Evolutionary conservation across 2,797 vertebrate genomes (phyloP).

Genomic region (Gymnothorax javanicus): DNA sequence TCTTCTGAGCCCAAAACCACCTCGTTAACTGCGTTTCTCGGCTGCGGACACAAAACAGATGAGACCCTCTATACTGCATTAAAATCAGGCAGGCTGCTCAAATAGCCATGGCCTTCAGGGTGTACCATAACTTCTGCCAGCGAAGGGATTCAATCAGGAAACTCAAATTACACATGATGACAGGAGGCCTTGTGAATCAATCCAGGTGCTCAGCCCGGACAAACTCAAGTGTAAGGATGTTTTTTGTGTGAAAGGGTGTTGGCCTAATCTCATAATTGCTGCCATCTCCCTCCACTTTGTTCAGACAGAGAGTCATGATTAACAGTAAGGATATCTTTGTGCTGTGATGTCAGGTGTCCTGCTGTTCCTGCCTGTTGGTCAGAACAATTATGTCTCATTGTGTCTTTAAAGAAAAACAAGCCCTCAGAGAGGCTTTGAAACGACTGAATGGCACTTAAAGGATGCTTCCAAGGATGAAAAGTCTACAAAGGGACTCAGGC

Average conservation of each 20-base stretch:
- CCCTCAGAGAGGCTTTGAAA: slow-evolving; percentile 32
- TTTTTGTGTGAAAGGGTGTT: slow-evolving; percentile 74
- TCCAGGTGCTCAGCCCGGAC: slow-evolving; percentile 68
- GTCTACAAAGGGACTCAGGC: slow-evolving; percentile 33
- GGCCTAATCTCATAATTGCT: slow-evolving; percentile 88
- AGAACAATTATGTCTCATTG: slow-evolving; percentile 17
- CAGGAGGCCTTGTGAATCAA: slow-evolving; percentile 77
- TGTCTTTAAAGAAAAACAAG: slow-evolving; percentile 45
- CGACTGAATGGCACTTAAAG: slow-evolving; percentile 49
- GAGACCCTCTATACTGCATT: slow-evolving; percentile 30
- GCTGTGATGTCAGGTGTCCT: slow-evolving; percentile 74
- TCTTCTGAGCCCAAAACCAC: not conserved
- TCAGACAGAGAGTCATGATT: slow-evolving; percentile 71
- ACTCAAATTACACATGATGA: slow-evolving; percentile 76
- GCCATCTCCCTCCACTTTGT: slow-evolving; percentile 79
- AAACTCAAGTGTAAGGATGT: slow-evolving; percentile 75
- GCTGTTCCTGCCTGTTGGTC: slow-evolving; percentile 48
- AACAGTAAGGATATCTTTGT: slow-evolving; percentile 72
- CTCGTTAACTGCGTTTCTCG: not conserved
- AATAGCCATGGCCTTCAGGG: slow-evolving; percentile 63
- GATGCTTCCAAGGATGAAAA: slow-evolving; percentile 49
- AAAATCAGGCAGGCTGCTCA: slow-evolving; percentile 65
- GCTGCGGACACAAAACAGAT: not conserved
- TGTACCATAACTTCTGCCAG: slow-evolving; percentile 56
- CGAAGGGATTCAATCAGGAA: slow-evolving; percentile 69